Evolutionary conservation across 2,797 vertebrate species (phyloP).

Genomic region (Yasuhikotakia modesta): DNA sequence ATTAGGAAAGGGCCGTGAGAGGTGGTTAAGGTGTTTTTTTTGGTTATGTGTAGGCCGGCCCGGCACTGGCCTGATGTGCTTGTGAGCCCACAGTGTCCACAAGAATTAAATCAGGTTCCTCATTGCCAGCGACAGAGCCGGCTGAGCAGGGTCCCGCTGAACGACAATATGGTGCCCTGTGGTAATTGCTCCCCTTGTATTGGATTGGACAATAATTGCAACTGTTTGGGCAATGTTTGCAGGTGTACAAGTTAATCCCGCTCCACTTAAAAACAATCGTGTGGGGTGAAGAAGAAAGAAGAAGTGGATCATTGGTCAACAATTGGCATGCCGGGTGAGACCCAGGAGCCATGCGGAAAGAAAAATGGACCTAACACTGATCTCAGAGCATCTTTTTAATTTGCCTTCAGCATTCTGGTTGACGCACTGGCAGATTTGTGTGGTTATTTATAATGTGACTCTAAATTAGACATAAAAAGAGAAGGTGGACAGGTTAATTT

Average conservation of each 20-base stretch:
- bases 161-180: conserved; percentile 53
- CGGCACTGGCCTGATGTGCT: conserved; percentile 72
- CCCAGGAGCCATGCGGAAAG: conserved; percentile 8
- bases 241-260: conserved; percentile 81
- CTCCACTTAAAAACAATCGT: conserved; percentile 63
- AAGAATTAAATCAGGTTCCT: conserved; percentile 80
- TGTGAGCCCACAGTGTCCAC: conserved; percentile 77
- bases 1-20: conserved; percentile 83
- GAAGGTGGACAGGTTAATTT: conserved; percentile 60
- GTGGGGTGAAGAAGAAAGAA: conserved; percentile 31
- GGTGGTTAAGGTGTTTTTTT: conserved; percentile 68
- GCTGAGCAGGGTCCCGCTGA: conserved; percentile 21
- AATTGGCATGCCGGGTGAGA: conserved; percentile 35
- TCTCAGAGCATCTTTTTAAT: conserved; percentile 36
- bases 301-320: conserved; percentile 46
- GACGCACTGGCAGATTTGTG: conserved; percentile 29
- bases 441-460: conserved; percentile 66
- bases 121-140: conserved; percentile 72
- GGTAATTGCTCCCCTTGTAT: conserved; percentile 83
- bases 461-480: conserved; percentile 66
- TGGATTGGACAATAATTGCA: conserved; percentile 81
- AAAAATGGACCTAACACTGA: conserved; percentile 9
- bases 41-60: conserved; percentile 59
- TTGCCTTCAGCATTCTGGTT: conserved; percentile 16
- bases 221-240: conserved; percentile 81